Conservation (phyloP, 2,113 vertebrate genomes). For the Pelodiscus sinensis region DNA sequence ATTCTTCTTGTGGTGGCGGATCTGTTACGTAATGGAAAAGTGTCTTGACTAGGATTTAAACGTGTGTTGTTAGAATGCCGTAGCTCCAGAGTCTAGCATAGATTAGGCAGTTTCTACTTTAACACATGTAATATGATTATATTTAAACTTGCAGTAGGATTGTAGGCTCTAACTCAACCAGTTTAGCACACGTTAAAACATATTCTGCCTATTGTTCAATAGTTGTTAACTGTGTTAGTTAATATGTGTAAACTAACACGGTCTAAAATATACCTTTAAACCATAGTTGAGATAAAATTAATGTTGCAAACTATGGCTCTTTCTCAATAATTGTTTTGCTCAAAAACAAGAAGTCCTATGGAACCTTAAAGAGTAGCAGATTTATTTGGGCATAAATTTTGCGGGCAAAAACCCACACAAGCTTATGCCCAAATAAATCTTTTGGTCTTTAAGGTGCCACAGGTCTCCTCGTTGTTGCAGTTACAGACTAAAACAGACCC, state of each 20-base stretch:
- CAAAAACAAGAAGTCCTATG: background rate
- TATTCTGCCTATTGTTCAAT: background rate
- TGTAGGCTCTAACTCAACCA: background rate
- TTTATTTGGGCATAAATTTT: too few species aligned
- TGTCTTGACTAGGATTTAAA: background rate
- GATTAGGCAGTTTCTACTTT: background rate
- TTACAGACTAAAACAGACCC: too few species aligned
- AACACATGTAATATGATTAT: background rate
- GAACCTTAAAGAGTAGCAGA: too few species aligned
- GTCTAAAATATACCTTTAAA: background rate
- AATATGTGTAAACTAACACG: background rate
- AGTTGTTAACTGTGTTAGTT: background rate
- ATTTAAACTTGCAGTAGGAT: too few species aligned
- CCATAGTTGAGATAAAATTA: background rate
- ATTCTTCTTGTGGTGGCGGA: background rate
- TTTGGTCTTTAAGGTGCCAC: too few species aligned
- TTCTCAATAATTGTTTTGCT: background rate
- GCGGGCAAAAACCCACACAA: too few species aligned
- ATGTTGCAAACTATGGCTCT: background rate
- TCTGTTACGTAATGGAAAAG: background rate
- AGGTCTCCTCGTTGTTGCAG: too few species aligned
- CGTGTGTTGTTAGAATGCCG: accelerated
- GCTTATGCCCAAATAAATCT: too few species aligned
- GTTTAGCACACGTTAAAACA: background rate
- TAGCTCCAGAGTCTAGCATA: background rate